Evolutionary conservation across 2,888 invertebrate genomes (phyloP).

Genomic region (Drosophila maculinotata): DNA sequence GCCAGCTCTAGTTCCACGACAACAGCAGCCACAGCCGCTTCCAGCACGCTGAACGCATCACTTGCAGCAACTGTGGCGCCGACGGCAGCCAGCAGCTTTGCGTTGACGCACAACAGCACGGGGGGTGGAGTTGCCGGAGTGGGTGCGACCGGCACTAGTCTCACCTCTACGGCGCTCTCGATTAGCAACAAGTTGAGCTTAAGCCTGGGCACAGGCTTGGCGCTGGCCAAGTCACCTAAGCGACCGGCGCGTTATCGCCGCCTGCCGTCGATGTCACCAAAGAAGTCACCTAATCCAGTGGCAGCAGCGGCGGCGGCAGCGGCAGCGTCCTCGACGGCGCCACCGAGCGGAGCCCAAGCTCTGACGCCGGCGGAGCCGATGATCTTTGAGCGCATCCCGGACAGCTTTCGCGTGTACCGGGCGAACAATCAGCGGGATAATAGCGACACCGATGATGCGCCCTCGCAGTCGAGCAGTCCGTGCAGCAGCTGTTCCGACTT

Average conservation of each 20-base stretch:
- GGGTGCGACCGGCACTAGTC: constrained; percentile 53
- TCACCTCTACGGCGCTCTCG: constrained; percentile 64
- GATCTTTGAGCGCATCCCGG: constrained; percentile 84
- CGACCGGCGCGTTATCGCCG: constrained; percentile 82
- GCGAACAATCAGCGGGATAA: constrained; percentile 84
- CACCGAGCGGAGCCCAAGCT: constrained; percentile 4
- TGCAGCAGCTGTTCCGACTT: constrained; percentile 85
- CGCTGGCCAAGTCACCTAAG: constrained; percentile 82
- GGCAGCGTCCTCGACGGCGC: constrained; percentile 21
- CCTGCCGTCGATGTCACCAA: constrained; percentile 82
- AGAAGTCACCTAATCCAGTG: constrained; percentile 81
- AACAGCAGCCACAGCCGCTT: constrained; percentile 65
- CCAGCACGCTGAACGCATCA: constrained; percentile 58
- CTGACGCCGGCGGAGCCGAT: constrained; percentile 51
- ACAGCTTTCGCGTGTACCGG: constrained; percentile 87
- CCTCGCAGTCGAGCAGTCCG: constrained; percentile 83
- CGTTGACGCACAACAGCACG: constrained; percentile 65
- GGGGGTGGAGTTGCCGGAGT: constrained; percentile 51
- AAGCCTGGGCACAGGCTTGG: constrained; percentile 49
- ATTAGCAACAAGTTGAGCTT: constrained; percentile 73
- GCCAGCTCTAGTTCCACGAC: constrained; percentile 59
- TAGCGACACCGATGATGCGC: constrained; percentile 84
- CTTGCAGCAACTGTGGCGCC: constrained; percentile 53
- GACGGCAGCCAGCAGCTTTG: constrained; percentile 46
- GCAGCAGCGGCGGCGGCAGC: constrained; percentile 39